phyloP scores from a whole-genome alignment of 2,113 vertebrate species.

The Myotis brandtii region DNA sequence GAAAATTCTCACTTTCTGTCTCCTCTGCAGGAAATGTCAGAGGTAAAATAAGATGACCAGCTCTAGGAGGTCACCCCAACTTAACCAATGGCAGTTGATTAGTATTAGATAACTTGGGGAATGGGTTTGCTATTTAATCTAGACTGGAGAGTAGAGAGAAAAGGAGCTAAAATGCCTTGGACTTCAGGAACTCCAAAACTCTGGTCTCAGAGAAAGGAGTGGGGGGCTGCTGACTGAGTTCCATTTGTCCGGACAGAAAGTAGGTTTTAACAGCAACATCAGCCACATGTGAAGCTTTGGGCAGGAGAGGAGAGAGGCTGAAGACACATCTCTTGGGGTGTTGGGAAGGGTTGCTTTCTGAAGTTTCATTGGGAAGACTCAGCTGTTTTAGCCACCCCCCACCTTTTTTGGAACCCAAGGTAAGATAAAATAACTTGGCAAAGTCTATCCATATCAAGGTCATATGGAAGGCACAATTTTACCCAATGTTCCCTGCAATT shows the following conservation, averaged over 20 bases:
- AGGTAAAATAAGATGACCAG: conserved; percentile 39
- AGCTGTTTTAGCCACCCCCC: not conserved
- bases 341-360: not conserved
- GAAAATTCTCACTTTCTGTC: conserved; percentile 36
- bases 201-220: not conserved
- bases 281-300: not conserved
- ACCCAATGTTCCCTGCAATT: not conserved
- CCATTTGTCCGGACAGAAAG: not conserved
- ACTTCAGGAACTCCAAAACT: not conserved
- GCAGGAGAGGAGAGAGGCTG: not conserved
- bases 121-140: not conserved
- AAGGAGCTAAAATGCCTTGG: not conserved
- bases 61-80: not conserved
- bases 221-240: not conserved
- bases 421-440: not conserved
- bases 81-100: not conserved
- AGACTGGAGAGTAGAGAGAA: not conserved
- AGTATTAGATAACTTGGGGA: not conserved
- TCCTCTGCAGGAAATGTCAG: not conserved
- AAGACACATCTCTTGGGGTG: not conserved
- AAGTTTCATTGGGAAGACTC: not conserved
- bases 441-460: not conserved
- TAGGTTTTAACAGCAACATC: not conserved
- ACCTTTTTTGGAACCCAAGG: not conserved
- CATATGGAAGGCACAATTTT: not conserved